Percentiles rank a stretch among this genome's conserved stretches.
Conservation (phyloP, 2,888 invertebrate genomes). For the Buathra laborator region DNA sequence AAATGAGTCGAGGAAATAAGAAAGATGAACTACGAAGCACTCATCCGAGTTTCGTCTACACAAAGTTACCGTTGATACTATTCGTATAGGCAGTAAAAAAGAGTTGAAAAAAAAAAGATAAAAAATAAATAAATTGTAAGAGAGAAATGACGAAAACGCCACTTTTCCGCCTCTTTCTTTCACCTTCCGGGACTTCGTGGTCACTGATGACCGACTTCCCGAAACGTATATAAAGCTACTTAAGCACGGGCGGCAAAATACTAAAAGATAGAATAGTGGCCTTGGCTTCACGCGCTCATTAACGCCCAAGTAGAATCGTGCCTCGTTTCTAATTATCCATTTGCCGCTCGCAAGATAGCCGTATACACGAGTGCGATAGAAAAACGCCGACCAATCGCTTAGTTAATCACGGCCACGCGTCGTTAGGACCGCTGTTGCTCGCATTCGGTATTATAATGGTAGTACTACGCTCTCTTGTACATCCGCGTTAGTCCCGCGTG, state of each 20-base stretch:
- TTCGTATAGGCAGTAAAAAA: background rate
- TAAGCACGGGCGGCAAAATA: slow-evolving; percentile 10
- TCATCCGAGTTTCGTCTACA: background rate
- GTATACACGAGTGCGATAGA: slow-evolving; percentile 20
- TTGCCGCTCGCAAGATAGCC: slow-evolving; percentile 59
- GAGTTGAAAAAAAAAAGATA: background rate
- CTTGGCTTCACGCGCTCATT: slow-evolving; percentile 70
- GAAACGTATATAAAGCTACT: background rate
- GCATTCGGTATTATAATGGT: slow-evolving; percentile 44
- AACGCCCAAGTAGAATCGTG: slow-evolving; percentile 68
- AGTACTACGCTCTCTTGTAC: slow-evolving; percentile 2
- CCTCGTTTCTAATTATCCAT: slow-evolving; percentile 76
- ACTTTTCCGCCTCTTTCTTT: slow-evolving; percentile 1
- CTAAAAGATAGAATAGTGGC: slow-evolving; percentile 14
- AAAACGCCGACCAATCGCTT: slow-evolving; percentile 67
- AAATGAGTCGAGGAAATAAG: background rate
- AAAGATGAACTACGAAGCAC: background rate
- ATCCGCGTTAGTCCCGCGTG: slow-evolving; percentile 24
- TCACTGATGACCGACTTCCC: background rate
- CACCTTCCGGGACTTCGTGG: background rate
- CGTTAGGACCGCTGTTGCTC: slow-evolving; percentile 64
- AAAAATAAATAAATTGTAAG: background rate
- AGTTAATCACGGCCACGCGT: slow-evolving; percentile 72
- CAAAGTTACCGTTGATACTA: background rate
- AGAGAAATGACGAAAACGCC: background rate